Conservation (phyloP, 2,797 vertebrate genomes). For the Pantherophis vulpinus region DNA sequence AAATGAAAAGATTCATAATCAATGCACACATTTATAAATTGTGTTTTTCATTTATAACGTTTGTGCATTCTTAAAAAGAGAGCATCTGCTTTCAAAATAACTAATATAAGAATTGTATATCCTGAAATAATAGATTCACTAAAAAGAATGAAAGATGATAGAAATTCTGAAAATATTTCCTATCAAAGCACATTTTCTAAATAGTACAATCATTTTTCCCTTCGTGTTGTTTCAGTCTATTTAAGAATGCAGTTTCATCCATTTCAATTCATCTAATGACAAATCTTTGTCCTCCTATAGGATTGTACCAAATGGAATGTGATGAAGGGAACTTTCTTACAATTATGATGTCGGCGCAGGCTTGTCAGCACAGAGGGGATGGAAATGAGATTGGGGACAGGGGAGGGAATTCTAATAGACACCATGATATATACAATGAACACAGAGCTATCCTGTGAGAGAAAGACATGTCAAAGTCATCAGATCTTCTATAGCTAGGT, state of each 20-base stretch:
- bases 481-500: constrained; percentile 77
- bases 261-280: constrained; percentile 79
- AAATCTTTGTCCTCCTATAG: constrained; percentile 78
- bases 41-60: constrained; percentile 74
- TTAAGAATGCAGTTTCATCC: constrained; percentile 76
- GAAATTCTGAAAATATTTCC: constrained; percentile 68
- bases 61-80: constrained; percentile 72
- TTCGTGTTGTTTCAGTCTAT: constrained; percentile 76
- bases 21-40: constrained; percentile 67
- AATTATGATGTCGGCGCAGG: constrained; percentile 76
- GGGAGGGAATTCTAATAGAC: constrained; percentile 80
- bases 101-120: constrained; percentile 72
- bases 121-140: constrained; percentile 63
- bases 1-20: constrained; percentile 61
- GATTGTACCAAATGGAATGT: constrained; percentile 80
- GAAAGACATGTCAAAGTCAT: constrained; percentile 79
- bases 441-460: constrained; percentile 71
- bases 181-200: constrained; percentile 74
- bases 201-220: constrained; percentile 59
- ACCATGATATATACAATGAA: constrained; percentile 78
- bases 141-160: constrained; percentile 65
- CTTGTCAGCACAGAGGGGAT: constrained; percentile 74
- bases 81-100: constrained; percentile 68
- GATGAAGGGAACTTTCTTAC: constrained; percentile 79
- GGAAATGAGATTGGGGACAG: constrained; percentile 77